Evolutionary conservation across 2,888 invertebrate genomes (phyloP), one percentile per base, ranked within the genome.

Genomic region (Cyaniris semiargus): DNA sequence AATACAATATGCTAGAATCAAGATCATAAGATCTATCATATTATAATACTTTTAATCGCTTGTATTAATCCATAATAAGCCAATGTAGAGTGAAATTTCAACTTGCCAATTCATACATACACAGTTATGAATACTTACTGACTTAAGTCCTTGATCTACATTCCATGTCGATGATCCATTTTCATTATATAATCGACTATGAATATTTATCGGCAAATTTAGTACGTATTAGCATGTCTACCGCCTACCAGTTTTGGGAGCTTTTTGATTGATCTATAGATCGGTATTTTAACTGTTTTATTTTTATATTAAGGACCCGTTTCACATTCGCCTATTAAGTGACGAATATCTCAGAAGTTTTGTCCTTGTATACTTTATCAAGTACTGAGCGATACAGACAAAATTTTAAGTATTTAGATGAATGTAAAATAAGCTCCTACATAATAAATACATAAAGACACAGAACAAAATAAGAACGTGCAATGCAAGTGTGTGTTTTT

Each of bases 141-240:
- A 27, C 27, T 66, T 66, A 66, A 18, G 66, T 66, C 27, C 66
- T 66, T 66, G 66, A 66, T 66, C 66, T 66, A 66, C 27, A 66
- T 66, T 66, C 27, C 66, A 66, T 31, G 66, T 66, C 66, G 66
- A 66, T 66, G 66, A 66, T 66, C 66, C 27, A 66, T 60, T 60
- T 60, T 23, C 10, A 31, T 66, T 66, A 66, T 66, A 66, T 66
- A 66, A 66, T 53, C 31, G 27, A 66, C 66, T 66, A 31, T 66
- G 66, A 66, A 66, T 66, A 66, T 66, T 66, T 31, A 66, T 66
- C 66, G 21, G 27, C 27, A 31, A 66, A 66, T 66, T 31, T 27
- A 31, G 18, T 66, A 66, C 27, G 5, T 66, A 18, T 23, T 31
- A 27, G 23, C 27, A 31, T 66, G 66, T 66, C 66, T 66, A 66